These are phyloP conservation scores for Anarrhichthys ocellatus DNA, from an alignment of 2,113 vertebrate species.

Conservation along the genomic window DNA sequence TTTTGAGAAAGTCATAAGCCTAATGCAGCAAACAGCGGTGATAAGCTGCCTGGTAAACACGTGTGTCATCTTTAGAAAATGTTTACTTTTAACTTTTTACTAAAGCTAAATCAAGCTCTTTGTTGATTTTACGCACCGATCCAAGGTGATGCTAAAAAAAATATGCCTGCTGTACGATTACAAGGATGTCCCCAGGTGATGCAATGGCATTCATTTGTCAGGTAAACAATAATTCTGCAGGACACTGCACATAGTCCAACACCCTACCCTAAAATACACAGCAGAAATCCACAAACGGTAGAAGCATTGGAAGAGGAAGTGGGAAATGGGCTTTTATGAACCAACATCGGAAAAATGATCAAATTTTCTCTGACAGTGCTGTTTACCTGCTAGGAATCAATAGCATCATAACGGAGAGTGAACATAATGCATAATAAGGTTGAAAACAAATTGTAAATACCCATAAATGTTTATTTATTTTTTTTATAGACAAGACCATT, in stretches of 20 bases:
- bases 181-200: background rate
- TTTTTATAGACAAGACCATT: conserved; percentile 74
- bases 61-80: background rate
- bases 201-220: conserved; percentile 2
- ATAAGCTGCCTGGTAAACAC: background rate
- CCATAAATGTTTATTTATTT: conserved; percentile 74
- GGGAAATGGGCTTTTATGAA: conserved; percentile 72
- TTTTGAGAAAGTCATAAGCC: background rate
- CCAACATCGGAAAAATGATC: conserved; percentile 79
- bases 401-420: conserved; percentile 76
- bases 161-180: background rate
- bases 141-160: background rate
- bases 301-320: conserved; percentile 59
- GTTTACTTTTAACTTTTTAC: background rate
- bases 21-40: background rate
- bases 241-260: background rate
- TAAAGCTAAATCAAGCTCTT: background rate
- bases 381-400: conserved; percentile 79
- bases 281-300: conserved; percentile 26
- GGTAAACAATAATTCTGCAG: background rate
- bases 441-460: conserved; percentile 78
- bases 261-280: conserved; percentile 2
- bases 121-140: background rate
- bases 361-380: conserved; percentile 69
- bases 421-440: conserved; percentile 73